Evolutionary conservation across 2,113 vertebrate species (phyloP).

Genomic region (Phaethon lepturus): DNA sequence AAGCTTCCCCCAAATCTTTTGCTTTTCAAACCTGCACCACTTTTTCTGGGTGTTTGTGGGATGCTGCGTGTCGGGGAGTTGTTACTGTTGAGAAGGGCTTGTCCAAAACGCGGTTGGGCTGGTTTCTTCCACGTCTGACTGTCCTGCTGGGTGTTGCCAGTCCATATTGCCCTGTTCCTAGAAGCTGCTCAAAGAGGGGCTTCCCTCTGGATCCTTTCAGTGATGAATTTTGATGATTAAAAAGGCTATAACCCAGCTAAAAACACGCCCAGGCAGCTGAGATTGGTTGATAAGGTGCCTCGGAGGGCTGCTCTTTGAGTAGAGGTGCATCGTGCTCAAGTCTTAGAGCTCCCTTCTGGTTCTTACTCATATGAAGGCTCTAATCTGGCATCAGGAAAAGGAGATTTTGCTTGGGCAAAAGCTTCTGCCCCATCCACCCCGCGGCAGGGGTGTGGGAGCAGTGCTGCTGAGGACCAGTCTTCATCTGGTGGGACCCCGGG

Average conservation of each 20-base stretch:
- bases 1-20: neutral
- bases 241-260: no score
- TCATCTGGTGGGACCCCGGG: no score
- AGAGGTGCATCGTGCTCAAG: neutral
- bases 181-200: neutral
- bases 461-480: neutral
- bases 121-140: neutral
- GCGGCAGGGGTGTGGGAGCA: fast-evolving
- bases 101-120: fast-evolving
- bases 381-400: neutral
- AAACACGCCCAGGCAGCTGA: neutral
- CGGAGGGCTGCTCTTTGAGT: neutral
- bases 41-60: neutral
- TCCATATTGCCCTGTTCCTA: neutral
- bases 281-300: neutral
- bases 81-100: neutral
- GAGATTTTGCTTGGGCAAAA: neutral
- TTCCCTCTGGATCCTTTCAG: neutral
- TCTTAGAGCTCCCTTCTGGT: neutral
- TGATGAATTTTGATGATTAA: fast-evolving
- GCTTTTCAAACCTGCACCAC: fast-evolving
- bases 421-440: neutral
- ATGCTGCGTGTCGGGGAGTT: neutral
- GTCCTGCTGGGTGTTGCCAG: neutral
- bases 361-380: neutral